Evolutionary conservation across 2,888 invertebrate genomes (phyloP).

Genomic region (Drosophila koepferae): DNA sequence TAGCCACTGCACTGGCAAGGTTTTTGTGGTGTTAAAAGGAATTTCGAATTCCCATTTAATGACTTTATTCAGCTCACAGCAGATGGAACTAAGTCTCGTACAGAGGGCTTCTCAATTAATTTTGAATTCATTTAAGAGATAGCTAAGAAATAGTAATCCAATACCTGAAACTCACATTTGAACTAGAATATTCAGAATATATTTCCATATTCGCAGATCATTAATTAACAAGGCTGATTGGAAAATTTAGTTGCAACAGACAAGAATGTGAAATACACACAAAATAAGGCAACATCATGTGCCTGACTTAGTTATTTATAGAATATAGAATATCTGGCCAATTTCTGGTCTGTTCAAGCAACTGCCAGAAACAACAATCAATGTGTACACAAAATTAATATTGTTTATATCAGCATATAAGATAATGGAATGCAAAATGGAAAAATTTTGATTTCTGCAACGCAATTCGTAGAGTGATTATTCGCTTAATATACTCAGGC

Average conservation of each 20-base stretch:
- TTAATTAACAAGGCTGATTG: background rate
- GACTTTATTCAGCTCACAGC: background rate
- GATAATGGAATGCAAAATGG: background rate
- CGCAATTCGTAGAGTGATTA: conserved; percentile 8
- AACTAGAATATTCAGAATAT: background rate
- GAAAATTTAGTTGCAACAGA: background rate
- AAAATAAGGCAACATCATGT: background rate
- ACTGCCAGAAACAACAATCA: background rate
- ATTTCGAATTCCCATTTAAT: conserved; percentile 17
- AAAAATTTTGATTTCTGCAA: background rate
- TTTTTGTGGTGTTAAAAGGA: conserved; percentile 22
- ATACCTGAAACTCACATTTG: background rate
- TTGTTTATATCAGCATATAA: conserved; percentile 14
- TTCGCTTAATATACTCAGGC: conserved; percentile 28
- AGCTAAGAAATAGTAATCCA: background rate
- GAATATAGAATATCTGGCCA: background rate
- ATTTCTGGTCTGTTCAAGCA: background rate
- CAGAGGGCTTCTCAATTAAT: conserved; percentile 29
- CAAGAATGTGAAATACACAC: background rate
- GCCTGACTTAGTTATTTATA: background rate
- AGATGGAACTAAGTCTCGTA: background rate
- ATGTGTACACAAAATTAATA: conserved; percentile 6
- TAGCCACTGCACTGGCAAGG: conserved; percentile 2
- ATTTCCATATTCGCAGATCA: too few relatives aligned
- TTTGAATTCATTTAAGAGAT: background rate